Evolutionary conservation across 1,140 invertebrate species (phyloP).

Genomic region (Carcinoscorpius rotundicauda): DNA sequence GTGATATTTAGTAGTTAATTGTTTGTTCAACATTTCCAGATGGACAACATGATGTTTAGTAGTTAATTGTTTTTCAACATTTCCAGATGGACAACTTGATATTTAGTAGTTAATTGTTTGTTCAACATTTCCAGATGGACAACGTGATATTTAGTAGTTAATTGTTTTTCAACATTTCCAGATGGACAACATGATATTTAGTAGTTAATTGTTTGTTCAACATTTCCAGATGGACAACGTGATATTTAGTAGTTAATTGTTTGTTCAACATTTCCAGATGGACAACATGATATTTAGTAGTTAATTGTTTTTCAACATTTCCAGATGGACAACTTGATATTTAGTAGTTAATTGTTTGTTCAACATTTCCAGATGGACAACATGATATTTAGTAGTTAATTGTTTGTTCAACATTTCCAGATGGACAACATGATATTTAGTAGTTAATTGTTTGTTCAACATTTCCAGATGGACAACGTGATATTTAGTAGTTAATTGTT

Average conservation of each 20-base stretch:
- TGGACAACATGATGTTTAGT: conserved; percentile 77
- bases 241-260: too few relatives aligned
- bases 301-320: too few relatives aligned
- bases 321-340: conserved; percentile 79
- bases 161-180: conserved; percentile 28
- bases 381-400: conserved; percentile 45
- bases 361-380: conserved; percentile 54
- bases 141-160: too few relatives aligned
- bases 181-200: conserved; percentile 85
- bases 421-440: conserved; percentile 82
- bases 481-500: too few relatives aligned
- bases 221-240: conserved; percentile 63
- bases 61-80: too few relatives aligned
- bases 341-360: too few relatives aligned
- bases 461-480: conserved; percentile 65
- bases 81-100: conserved; percentile 71
- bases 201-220: too few relatives aligned
- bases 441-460: too few relatives aligned
- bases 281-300: conserved; percentile 64
- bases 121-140: conserved; percentile 52
- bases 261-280: conserved; percentile 46
- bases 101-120: too few relatives aligned
- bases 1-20: too few relatives aligned
- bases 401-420: conserved; percentile 35
- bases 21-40: conserved; percentile 40